Percentiles rank a stretch among this genome's conserved stretches.
Evolutionary conservation across 2,888 invertebrate genomes (phyloP).

Genomic region (Chloroclysta siterata): DNA sequence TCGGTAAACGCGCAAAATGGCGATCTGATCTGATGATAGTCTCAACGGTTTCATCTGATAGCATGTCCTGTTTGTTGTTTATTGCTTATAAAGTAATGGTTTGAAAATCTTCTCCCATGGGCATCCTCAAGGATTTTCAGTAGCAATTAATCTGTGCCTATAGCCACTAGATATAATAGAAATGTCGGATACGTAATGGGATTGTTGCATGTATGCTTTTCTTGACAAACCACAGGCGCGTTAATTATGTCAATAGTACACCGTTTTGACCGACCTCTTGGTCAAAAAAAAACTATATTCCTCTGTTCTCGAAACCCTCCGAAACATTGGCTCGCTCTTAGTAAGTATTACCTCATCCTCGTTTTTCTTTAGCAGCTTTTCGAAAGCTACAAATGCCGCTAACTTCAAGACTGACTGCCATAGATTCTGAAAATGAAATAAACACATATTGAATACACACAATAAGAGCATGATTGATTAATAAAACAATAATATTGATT

Average conservation of each 20-base stretch:
- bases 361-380: neutral
- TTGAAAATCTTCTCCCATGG: slow-evolving; percentile 4
- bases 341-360: slow-evolving; percentile 5
- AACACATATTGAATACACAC: slow-evolving; percentile 3
- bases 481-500: neutral
- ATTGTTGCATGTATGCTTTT: too few relatives aligned
- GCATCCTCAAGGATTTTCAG: neutral
- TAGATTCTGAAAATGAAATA: slow-evolving; percentile 13
- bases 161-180: too few relatives aligned
- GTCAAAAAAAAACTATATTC: too few relatives aligned
- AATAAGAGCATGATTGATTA: neutral
- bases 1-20: slow-evolving; percentile 34
- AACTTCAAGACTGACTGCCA: neutral
- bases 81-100: slow-evolving; percentile 13
- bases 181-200: too few relatives aligned
- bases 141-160: too few relatives aligned
- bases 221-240: too few relatives aligned
- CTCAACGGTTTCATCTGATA: slow-evolving; percentile 16
- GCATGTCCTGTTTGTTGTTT: slow-evolving; percentile 9
- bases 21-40: slow-evolving; percentile 35
- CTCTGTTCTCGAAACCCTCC: too few relatives aligned
- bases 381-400: neutral
- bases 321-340: too few relatives aligned
- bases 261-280: too few relatives aligned
- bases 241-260: too few relatives aligned